phyloP scores from a whole-genome alignment of 2,888 invertebrate genomes.

The Leptopterna dolabrata region DNA sequence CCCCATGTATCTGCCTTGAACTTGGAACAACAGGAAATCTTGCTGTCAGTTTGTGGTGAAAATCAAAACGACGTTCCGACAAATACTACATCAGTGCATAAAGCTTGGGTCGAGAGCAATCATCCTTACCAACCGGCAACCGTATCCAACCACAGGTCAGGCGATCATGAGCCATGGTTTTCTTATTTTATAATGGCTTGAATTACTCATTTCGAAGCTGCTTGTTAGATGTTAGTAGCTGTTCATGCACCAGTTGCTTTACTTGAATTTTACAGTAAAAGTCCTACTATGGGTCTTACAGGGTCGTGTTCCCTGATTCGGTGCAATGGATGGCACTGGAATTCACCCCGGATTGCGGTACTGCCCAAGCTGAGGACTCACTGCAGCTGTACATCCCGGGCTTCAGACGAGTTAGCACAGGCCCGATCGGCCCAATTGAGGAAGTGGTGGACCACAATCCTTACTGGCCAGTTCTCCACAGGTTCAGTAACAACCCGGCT shows the following conservation, averaged over 20 bases:
- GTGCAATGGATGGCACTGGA: constrained; percentile 94
- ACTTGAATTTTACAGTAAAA: too few species aligned
- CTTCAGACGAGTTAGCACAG: not conserved
- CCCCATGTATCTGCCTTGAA: constrained; percentile 91
- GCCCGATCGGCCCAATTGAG: constrained; percentile 8
- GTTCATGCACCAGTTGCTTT: too few species aligned
- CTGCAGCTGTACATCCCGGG: constrained; percentile 77
- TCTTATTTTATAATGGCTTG: not conserved
- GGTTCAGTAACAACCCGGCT: constrained; percentile 71
- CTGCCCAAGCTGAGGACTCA: constrained; percentile 93
- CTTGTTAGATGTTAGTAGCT: too few species aligned
- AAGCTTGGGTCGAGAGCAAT: constrained; percentile 93
- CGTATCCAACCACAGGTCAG: constrained; percentile 83
- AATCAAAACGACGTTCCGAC: constrained; percentile 64
- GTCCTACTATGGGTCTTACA: constrained; percentile 67
- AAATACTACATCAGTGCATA: constrained; percentile 84
- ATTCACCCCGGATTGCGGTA: constrained; percentile 92
- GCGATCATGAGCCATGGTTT: not conserved
- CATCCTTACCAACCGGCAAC: constrained; percentile 95
- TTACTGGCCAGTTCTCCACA: constrained; percentile 76
- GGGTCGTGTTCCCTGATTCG: constrained; percentile 86
- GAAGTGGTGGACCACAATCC: constrained; percentile 63
- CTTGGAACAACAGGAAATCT: constrained; percentile 70
- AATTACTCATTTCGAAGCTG: not conserved
- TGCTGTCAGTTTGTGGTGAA: constrained; percentile 68